phyloP scores from a whole-genome alignment of 2,888 invertebrate species.

The Slavum lentiscoides region DNA sequence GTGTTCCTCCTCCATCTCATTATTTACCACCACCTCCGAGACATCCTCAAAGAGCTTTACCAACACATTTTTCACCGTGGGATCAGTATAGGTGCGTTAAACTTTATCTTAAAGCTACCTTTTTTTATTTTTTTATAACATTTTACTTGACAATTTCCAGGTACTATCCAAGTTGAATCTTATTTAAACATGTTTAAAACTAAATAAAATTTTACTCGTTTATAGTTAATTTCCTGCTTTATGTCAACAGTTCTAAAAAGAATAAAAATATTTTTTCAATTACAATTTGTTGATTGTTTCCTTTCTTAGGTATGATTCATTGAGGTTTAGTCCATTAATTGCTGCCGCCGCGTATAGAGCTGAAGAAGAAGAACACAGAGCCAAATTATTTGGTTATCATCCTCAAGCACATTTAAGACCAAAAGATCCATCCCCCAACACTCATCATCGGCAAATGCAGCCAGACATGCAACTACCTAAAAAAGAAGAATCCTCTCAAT shows the following conservation, averaged over 20 bases:
- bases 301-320: conserved; percentile 66
- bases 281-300: background rate
- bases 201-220: too few species aligned
- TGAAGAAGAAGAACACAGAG: conserved; percentile 73
- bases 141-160: too few species aligned
- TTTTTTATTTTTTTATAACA: too few species aligned
- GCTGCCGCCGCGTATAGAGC: conserved; percentile 74
- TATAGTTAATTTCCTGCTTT: too few species aligned
- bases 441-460: conserved; percentile 60
- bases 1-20: conserved; percentile 61
- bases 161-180: too few species aligned
- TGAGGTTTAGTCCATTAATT: conserved; percentile 78
- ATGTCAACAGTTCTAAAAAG: background rate
- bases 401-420: conserved; percentile 65
- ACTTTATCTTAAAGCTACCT: background rate
- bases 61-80: conserved; percentile 65
- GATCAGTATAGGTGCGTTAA: conserved; percentile 64
- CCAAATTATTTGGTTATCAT: conserved; percentile 75
- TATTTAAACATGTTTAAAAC: too few species aligned
- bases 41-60: conserved; percentile 60
- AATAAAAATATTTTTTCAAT: background rate
- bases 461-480: conserved; percentile 64
- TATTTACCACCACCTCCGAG: conserved; percentile 62
- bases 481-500: conserved; percentile 65
- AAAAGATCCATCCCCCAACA: conserved; percentile 64